phyloP scores from a whole-genome alignment of 2,888 invertebrate species.

The Osmoderma eremita region DNA sequence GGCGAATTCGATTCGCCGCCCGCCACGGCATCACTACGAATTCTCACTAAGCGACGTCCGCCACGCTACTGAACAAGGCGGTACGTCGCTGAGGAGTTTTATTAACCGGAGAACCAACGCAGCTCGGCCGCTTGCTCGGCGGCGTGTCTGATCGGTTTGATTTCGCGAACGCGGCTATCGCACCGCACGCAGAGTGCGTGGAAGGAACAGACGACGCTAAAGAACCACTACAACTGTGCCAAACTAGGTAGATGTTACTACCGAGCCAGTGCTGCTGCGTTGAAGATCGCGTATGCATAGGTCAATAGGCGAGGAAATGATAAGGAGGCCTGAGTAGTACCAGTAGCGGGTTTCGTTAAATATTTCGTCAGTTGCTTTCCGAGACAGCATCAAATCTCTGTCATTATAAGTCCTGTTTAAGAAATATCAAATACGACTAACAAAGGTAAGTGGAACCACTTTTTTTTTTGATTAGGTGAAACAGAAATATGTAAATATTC shows the following conservation, averaged over 20 bases:
- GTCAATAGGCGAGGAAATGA: slow-evolving; percentile 16
- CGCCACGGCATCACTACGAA: slow-evolving; percentile 7
- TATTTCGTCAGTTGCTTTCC: too few species aligned
- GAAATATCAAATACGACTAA: too few species aligned
- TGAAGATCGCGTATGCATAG: slow-evolving; percentile 2
- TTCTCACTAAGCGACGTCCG: slow-evolving; percentile 4
- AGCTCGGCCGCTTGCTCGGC: not conserved
- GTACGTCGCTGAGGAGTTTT: slow-evolving; percentile 18
- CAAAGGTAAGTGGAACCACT: too few species aligned
- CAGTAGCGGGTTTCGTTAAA: not conserved
- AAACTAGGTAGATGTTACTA: not conserved
- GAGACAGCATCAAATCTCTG: too few species aligned
- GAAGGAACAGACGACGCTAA: not conserved
- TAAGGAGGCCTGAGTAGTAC: not conserved
- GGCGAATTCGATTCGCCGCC: slow-evolving; percentile 1
- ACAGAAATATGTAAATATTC: too few species aligned
- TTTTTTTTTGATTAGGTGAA: too few species aligned
- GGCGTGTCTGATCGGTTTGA: slow-evolving; percentile 9
- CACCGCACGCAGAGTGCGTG: not conserved
- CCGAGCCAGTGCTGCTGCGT: not conserved
- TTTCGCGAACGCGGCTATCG: not conserved
- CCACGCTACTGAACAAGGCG: slow-evolving; percentile 22
- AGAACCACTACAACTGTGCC: too few species aligned
- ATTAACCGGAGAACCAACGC: slow-evolving; percentile 26
- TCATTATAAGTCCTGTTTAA: too few species aligned